Evolutionary conservation across 1,140 invertebrate species (phyloP).

Genomic region (Chelonus insularis): DNA sequence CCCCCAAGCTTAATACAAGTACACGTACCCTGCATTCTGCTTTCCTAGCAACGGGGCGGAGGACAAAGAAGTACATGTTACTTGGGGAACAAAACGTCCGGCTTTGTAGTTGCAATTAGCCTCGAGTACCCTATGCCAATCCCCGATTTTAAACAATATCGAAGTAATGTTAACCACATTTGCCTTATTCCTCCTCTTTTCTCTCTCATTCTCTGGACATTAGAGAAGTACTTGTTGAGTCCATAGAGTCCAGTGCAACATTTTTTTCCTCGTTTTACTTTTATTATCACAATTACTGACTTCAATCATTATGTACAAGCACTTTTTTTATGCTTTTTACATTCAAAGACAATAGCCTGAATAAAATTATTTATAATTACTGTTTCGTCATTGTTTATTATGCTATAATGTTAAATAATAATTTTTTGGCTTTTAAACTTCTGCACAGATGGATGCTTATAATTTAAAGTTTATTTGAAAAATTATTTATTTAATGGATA

Average conservation of each 20-base stretch:
- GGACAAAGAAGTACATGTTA: slow-evolving; percentile 30
- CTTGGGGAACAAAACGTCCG: slow-evolving; percentile 23
- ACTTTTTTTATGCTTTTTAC: no score
- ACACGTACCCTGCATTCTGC: slow-evolving; percentile 8
- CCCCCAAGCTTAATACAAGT: neutral
- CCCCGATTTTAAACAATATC: slow-evolving; percentile 28
- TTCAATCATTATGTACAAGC: no score
- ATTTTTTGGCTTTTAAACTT: no score
- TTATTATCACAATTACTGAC: neutral
- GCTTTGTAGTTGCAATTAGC: slow-evolving; percentile 31
- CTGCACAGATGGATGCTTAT: no score
- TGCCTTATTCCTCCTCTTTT: slow-evolving; percentile 6
- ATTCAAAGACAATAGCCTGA: no score
- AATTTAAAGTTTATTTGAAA: no score
- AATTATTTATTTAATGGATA: no score
- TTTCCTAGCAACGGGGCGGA: slow-evolving; percentile 12
- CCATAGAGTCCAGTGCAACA: neutral
- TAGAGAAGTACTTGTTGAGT: no score
- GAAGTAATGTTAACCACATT: slow-evolving; percentile 22
- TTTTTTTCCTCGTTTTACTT: neutral
- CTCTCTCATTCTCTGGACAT: no score
- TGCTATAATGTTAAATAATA: no score
- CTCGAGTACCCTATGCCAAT: slow-evolving; percentile 24
- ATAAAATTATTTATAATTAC: no score
- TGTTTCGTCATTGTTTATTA: no score